Evolutionary conservation across 1,140 invertebrate genomes (phyloP), one percentile per base, ranked within the genome.

Genomic region (Lineus longissimus): DNA sequence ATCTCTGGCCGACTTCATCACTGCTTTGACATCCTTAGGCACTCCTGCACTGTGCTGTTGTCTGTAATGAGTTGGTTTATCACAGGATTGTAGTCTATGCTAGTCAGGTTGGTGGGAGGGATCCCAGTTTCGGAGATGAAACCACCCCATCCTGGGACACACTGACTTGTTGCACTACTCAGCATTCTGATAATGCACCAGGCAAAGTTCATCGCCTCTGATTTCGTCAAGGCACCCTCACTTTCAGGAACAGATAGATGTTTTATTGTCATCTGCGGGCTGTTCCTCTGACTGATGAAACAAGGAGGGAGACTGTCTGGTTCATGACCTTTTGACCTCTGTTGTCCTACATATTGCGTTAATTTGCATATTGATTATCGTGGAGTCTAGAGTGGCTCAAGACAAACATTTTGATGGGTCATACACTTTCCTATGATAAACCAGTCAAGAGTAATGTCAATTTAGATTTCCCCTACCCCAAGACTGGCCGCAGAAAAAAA

Each of bases 1-100:
- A 36, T 36, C 15, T 4, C 33, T 36, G 33, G 4, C 33, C 33
- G 4, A 36, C 33, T 15, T 36, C 6, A 4, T 15, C 15, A 4
- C 33, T 36, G 6, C 15, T 36, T 15, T 15, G 33, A 36, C 6
- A 7, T 7, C 4, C 62, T 17, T 25, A 70, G 55, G 30, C 63
- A 70, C 43, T 72, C 70, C 40, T 62, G 60, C 2, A 67, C 59
- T 15, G 59, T 65, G 51, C 59, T 66, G 23, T 63, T 62, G 6
- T 71, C 69, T 1, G 65, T 71, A 22, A 69, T 67, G 2, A 65
- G 67, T 25, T 63, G 41, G 41, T 63, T 31, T 33, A 71, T 69
- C 7, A 66, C 59, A 22, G 66, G 61, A 58, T 61, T 66, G 30
- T 72, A 72, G 43, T 67, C 68, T 30, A 70, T 70, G 27, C 63